phyloP scores from a whole-genome alignment of 2,797 vertebrate genomes.

The Phylloscopus collybita region DNA sequence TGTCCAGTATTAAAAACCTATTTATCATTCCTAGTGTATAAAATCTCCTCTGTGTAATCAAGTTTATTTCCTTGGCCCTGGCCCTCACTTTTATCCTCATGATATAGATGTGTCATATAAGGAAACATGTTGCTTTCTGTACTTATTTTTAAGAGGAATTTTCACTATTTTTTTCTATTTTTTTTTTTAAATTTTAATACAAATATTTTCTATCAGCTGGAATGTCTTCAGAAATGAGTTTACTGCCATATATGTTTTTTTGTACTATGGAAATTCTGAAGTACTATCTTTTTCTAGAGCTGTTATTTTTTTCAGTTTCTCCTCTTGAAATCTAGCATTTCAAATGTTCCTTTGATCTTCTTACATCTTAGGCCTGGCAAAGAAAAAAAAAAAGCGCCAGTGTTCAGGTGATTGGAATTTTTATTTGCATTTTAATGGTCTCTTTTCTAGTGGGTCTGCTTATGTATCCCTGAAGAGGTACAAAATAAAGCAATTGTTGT shows the following conservation, averaged over 20 bases:
- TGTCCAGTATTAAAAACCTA: background rate
- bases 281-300: background rate
- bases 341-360: background rate
- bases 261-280: background rate
- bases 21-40: background rate
- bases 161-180: background rate
- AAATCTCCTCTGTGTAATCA: background rate
- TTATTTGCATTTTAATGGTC: conserved; percentile 39
- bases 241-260: background rate
- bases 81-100: background rate
- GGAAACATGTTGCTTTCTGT: background rate
- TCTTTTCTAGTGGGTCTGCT: background rate
- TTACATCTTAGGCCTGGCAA: background rate
- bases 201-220: background rate
- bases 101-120: background rate
- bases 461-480: conserved; percentile 31
- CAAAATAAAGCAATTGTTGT: background rate
- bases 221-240: background rate
- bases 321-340: background rate
- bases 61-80: background rate
- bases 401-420: conserved; percentile 21
- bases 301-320: background rate
- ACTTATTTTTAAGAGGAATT: background rate
- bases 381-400: too few relatives aligned
- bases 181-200: background rate